phyloP scores from a whole-genome alignment of 92 coral and sea anemone genomes.

The Bergia sp. region DNA sequence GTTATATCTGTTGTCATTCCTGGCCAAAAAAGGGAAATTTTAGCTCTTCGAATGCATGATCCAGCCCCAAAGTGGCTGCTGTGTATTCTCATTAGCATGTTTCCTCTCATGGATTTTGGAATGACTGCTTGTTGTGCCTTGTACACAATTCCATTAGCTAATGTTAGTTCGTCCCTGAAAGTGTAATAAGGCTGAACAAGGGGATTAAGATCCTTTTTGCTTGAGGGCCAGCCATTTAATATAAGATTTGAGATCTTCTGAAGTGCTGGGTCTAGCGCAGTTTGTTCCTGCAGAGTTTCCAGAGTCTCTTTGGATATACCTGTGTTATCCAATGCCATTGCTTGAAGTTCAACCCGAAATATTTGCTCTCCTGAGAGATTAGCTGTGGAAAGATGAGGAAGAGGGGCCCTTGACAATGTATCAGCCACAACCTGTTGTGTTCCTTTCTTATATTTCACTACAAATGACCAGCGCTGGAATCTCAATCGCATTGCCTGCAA shows the following conservation, averaged over 20 bases:
- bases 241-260: conserved; percentile 9
- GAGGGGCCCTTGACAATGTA: conserved; percentile 43
- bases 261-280: conserved; percentile 11
- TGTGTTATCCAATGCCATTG: conserved; percentile 45
- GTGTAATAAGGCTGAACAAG: conserved; percentile 30
- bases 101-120: neutral
- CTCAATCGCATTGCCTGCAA: conserved; percentile 36
- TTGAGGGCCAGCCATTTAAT: conserved; percentile 17
- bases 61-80: neutral
- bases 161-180: neutral
- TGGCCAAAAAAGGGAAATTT: conserved; percentile 49
- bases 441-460: conserved; percentile 31
- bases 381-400: conserved; percentile 12
- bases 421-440: conserved; percentile 26
- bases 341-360: conserved; percentile 36
- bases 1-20: conserved; percentile 47
- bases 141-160: neutral
- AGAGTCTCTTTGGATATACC: conserved; percentile 44
- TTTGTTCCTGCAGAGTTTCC: conserved; percentile 40
- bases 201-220: neutral
- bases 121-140: neutral
- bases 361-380: conserved; percentile 36
- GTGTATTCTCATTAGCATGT: neutral
- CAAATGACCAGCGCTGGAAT: conserved; percentile 29
- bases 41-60: conserved; percentile 41